Evolutionary conservation across 2,797 vertebrate genomes (phyloP), one percentile per base, ranked within the genome.

Genomic region (Oreonectes daqikongensis): DNA sequence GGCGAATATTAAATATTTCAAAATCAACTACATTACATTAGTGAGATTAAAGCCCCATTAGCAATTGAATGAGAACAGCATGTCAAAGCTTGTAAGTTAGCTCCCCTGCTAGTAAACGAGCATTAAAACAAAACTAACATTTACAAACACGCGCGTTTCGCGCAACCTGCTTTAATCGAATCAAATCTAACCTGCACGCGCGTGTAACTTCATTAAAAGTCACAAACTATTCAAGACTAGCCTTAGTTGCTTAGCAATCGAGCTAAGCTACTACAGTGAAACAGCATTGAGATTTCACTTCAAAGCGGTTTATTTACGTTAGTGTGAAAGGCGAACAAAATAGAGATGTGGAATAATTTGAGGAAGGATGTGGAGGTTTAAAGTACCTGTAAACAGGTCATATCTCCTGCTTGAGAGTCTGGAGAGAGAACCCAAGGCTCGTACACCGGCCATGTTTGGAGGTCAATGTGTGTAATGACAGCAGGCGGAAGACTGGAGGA

Each of bases 391-490:
- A 60, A 81, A 69, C 0, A 89, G 68, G 11, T 82, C 48, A 64
- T 91, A 93, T 91, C 86, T 90, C 69, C 82, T 87, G 59, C 79
- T 73, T 81, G 90, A 73, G 26, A 90, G 65, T 74, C 82, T 88
- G 78, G 91, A 92, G 20, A 94, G 88, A 80, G 88, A 85, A 68
- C 92, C 92, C 75, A 91, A 69, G 77, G 89, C 88, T 88, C 92
- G 86, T 22, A 93, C 82, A 85, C 89, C 85, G 75, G 92, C 90
- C 93, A 94, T 94, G 44, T 90, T 91, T 78, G 80, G 69, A 81
- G 91, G 79, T 86, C 88, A 92, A 90, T 28, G 71, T 63, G 73
- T 77, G 66, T 69, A 63, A 28, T 69, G 66, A 77, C 75, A 28
- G 69, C 80, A 78, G 63, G 53, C 73, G 73, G 82, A 81, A 81